Evolutionary conservation across 2,797 vertebrate genomes (phyloP), one percentile per base, ranked within the genome.

Genomic region (Eleutherodactylus coqui): DNA sequence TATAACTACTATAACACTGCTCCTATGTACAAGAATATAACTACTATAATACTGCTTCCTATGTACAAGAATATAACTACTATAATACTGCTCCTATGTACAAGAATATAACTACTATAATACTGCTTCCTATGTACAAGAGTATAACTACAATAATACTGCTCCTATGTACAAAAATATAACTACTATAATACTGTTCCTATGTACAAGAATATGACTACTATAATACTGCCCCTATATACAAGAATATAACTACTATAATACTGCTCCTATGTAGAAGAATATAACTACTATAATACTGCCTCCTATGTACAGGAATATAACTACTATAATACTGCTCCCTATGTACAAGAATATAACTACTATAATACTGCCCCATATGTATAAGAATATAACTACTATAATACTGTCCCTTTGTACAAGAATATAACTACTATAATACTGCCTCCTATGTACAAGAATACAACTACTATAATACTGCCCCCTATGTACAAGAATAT

Each of bases 71-170:
- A 41, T 70, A 70, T 70, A 70, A 70, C 67, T 70, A 70, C 67
- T 70, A 70, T 70, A 70, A 70, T 70, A 70, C 67, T 70, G 36
- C 67, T n/a, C 67, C 67, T 70, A 70, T 70, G 21, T 70, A 70
- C 67, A 70, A 70, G 34, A 70, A 41, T 70, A 70, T 70, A 70
- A 70, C 67, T 70, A 69, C 64, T 69, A 36, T 69, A 70, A 70
- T 70, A 70, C 67, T 70, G 67, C 36, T n/a, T n/a, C 67, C 67
- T 70, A 70, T 70, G 7, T 70, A 70, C 67, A 70, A 70, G 67
- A 70, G n/a, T 70, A 70, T 70, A 70, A 41, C 67, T 70, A 70
- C 67, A 41, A 70, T 70, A 70, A 70, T 70, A 70, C 67, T 70
- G 21, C 67, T n/a, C 67, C 67, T 70, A 70, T 70, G 17, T 70